Percentiles rank a stretch among this genome's conserved stretches.
Conservation (phyloP, 2,888 invertebrate genomes). For the Didymodactylos carnosus region DNA sequence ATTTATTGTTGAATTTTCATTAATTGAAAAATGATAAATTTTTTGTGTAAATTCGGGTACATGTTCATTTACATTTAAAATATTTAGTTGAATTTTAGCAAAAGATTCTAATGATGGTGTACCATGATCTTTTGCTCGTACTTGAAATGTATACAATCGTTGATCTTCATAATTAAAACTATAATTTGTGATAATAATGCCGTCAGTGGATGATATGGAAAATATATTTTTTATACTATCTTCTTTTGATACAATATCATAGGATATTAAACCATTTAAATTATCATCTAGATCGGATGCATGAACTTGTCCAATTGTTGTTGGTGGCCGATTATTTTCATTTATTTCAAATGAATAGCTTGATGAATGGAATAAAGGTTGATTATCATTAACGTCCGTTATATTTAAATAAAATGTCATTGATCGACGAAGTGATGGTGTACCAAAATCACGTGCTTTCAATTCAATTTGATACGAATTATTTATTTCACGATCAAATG, state of each 20-base stretch:
- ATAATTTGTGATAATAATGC: background rate
- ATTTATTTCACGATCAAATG: background rate
- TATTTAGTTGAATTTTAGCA: background rate
- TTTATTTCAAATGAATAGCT: background rate
- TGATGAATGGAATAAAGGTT: background rate
- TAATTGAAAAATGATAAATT: background rate
- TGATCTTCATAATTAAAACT: background rate
- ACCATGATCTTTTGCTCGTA: background rate
- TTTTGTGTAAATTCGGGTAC: background rate
- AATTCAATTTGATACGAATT: background rate
- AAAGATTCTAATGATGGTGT: background rate
- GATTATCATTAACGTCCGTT: background rate
- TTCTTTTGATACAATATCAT: background rate
- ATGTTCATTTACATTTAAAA: background rate
- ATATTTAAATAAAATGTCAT: background rate
- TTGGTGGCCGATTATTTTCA: background rate
- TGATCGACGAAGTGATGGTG: background rate
- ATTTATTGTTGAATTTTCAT: background rate
- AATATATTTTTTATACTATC: background rate
- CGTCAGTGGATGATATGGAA: background rate
- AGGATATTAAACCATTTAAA: background rate
- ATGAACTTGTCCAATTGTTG: background rate
- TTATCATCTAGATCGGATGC: background rate
- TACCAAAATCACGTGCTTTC: background rate
- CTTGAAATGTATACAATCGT: background rate